Base-by-base conservation (phyloP, 2,888 invertebrate species). In the Syrphus vitripennis region DNA sequence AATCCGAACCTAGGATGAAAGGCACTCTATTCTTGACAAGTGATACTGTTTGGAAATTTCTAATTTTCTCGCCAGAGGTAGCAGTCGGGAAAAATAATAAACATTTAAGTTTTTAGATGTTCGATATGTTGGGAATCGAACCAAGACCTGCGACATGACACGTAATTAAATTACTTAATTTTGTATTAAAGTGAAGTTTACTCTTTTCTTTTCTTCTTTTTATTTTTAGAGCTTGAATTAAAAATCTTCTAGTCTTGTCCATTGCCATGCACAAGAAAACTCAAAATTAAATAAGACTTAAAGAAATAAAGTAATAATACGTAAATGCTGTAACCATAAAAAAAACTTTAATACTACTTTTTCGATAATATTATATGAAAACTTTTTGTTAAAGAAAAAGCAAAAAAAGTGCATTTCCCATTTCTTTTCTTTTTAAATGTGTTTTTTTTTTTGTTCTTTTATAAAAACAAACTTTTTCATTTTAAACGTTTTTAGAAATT, bases 401-500 rank as follows among this genome's bases (percentile, higher is more conserved):
- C 10, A 45, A 26, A 53, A n/a, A 16, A 55, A 55, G 5, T 12
- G 10, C 31, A 42, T 61, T 63, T 61, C 24, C 5, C n/a, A 37
- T 26, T 10, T 12, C 16, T 40, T 61, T 40, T n/a, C 4, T 48
- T 21, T 31, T 14, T 19, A n/a, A n/a, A n/a, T n/a, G n/a, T n/a
- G n/a, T 21, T 21, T 16, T n/a, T 65, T 29, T 5, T 9, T 16
- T 7, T n/a, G 4, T 34, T 34, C 6, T 34, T 65, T 9, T 31
- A 45, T 4, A 42, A 42, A 57, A 6, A 34, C n/a, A 67, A 77
- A 83, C 67, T 84, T 84, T 77, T 72, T 19, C 76, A 34, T 67
- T 63, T 77, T 81, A 84, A 84, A 84, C 81, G 84, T 53, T 83
- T 53, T 83, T 72, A 84, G 48, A 76, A 84, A 84, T 84, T 84